phyloP scores from a whole-genome alignment of 2,113 vertebrate genomes.

The Tragelaphus imberbis region DNA sequence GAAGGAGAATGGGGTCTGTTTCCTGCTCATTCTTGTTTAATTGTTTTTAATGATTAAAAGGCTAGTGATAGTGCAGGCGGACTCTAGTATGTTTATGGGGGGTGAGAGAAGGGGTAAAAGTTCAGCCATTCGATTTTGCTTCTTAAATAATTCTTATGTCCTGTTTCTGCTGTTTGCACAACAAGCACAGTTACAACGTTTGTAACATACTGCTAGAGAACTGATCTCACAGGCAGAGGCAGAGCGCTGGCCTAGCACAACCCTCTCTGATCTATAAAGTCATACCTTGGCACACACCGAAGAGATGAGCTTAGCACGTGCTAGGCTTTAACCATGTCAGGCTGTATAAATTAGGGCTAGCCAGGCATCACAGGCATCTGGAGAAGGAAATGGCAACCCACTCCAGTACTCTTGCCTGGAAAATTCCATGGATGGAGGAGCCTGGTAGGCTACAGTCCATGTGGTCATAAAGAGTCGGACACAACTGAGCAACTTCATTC shows the following conservation, averaged over 20 bases:
- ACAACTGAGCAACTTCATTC: too few relatives aligned
- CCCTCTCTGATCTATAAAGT: not conserved
- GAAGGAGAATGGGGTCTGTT: constrained; percentile 57
- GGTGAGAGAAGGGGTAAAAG: not conserved
- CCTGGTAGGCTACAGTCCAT: too few relatives aligned
- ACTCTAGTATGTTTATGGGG: not conserved
- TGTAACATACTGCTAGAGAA: not conserved
- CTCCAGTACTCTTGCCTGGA: too few relatives aligned
- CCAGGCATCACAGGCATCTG: not conserved
- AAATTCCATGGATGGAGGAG: too few relatives aligned
- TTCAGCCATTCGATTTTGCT: constrained; percentile 19
- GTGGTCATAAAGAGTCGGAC: too few relatives aligned
- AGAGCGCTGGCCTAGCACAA: not conserved
- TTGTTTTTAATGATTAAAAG: constrained; percentile 56
- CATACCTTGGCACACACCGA: not conserved
- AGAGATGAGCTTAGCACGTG: not conserved
- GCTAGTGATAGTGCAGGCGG: not conserved
- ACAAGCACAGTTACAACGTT: not conserved
- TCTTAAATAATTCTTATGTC: not conserved
- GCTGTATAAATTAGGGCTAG: not conserved
- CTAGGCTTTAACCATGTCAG: rapidly evolving
- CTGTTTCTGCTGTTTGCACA: not conserved
- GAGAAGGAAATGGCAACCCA: too few relatives aligned
- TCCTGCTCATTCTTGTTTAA: constrained; percentile 55
- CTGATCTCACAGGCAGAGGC: not conserved